phyloP scores from a whole-genome alignment of 2,113 vertebrate genomes.

The Paradoxurus hermaphroditus region DNA sequence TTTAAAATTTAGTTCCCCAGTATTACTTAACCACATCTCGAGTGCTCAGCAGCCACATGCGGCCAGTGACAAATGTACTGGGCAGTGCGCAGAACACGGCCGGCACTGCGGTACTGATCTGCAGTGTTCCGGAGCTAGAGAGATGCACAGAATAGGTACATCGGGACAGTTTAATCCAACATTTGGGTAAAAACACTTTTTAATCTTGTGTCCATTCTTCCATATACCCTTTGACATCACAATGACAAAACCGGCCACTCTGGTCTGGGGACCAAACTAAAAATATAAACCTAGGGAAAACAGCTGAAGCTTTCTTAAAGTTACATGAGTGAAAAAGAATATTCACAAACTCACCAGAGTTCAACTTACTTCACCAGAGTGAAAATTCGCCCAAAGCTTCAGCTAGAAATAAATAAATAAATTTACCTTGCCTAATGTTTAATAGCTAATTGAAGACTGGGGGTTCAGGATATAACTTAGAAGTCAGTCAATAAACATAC shows the following conservation, averaged over 20 bases:
- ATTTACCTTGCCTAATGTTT: neutral
- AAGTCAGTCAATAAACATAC: neutral
- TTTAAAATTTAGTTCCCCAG: neutral
- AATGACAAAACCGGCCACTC: neutral
- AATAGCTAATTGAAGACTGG: neutral
- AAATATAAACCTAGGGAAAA: neutral
- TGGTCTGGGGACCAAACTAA: neutral
- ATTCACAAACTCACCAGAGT: neutral
- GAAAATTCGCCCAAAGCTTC: neutral
- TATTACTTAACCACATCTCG: neutral
- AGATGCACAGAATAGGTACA: neutral
- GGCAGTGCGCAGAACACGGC: neutral
- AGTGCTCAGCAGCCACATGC: neutral
- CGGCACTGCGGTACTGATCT: neutral
- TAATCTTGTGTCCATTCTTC: neutral
- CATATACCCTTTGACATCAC: neutral
- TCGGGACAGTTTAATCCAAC: neutral
- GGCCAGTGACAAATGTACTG: neutral
- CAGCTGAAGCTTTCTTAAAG: neutral
- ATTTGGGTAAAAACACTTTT: neutral
- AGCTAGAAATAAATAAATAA: neutral
- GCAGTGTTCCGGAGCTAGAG: neutral
- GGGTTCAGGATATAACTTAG: neutral
- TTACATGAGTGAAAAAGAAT: neutral
- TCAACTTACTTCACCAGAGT: neutral